Evolutionary conservation across 1,140 invertebrate genomes (phyloP), one percentile per base, ranked within the genome.

Genomic region (Papilio aristodemus): DNA sequence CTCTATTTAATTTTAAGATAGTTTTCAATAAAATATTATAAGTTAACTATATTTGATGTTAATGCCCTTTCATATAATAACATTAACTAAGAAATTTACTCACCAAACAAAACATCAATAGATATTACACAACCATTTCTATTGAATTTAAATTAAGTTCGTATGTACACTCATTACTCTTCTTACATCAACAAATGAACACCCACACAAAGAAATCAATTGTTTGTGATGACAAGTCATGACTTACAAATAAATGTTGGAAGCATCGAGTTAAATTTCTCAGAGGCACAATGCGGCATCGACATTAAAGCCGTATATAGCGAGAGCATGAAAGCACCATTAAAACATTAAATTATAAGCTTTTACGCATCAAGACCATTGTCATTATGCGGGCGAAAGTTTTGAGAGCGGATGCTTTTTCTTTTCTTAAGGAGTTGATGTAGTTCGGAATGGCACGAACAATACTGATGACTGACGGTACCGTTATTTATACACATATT

Each of bases 341-440:
- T 62, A 62, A 62, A 62, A 62, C 36, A 62, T 62, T 38, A 62
- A 62, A 62, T 62, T 62, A 62, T 36, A 36, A 62, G 59, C 59
- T 62, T 62, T 62, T 62, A 62, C 59, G 32, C 32, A 62, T 38
- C 59, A 62, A 62, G 59, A 62, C 9, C 36, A 62, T 38, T 37
- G 59, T 62, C 36, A 62, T 38, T 62, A 62, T 17, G 59, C 59
- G 25, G 59, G 59, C 27, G 59, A 62, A 62, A 62, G 59, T 62
- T 62, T 38, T 32, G 59, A 62, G 27, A 37, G 59, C 27, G 27
- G 59, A 32, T 36, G 59, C 32, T 36, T 36, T 62, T 62, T 62
- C 59, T 36, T 62, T 62, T 62, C 59, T 37, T 19, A 62, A 62
- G 59, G 27, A 62, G 59, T 62, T 62, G 32, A 37, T 62, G 59